These are phyloP conservation scores for Campaea margaritaria DNA, from an alignment of 2,888 invertebrate species.

Conservation along the genomic window DNA sequence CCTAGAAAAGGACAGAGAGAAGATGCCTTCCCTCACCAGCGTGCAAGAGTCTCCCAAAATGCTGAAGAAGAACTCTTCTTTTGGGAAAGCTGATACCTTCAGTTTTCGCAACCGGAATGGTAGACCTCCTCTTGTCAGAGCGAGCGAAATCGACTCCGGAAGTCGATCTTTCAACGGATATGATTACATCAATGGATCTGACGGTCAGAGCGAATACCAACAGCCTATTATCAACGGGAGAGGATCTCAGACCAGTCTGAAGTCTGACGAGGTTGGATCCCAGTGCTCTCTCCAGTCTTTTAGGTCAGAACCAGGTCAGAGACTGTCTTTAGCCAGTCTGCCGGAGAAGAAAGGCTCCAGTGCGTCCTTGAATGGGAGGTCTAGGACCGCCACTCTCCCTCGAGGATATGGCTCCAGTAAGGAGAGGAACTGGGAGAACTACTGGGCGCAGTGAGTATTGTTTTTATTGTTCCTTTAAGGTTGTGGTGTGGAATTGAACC, in stretches of 20 bases:
- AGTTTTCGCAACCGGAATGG: constrained; percentile 57
- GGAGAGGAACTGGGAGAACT: constrained; percentile 79
- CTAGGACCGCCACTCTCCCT: constrained; percentile 72
- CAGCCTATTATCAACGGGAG: constrained; percentile 59
- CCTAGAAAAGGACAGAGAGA: constrained; percentile 65
- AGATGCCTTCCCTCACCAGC: constrained; percentile 68
- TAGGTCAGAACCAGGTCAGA: constrained; percentile 69
- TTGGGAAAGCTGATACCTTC: constrained; percentile 62
- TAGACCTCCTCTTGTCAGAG: constrained; percentile 56
- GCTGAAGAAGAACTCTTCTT: constrained; percentile 63
- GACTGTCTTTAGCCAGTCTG: constrained; percentile 68
- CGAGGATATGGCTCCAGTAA: constrained; percentile 74
- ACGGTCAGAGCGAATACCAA: constrained; percentile 57
- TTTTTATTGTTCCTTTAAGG: not conserved
- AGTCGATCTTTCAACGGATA: constrained; percentile 52
- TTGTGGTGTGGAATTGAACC: not conserved
- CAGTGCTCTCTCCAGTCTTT: constrained; percentile 73
- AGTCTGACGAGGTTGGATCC: constrained; percentile 69
- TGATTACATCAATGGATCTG: constrained; percentile 24
- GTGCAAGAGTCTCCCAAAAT: constrained; percentile 75
- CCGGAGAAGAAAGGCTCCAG: constrained; percentile 67
- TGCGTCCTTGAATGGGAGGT: constrained; percentile 64
- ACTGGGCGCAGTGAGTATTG: constrained; percentile 79
- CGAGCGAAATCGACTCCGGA: constrained; percentile 45
- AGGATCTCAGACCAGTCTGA: constrained; percentile 68